These are phyloP conservation scores for Marisa cornuarietis DNA, from an alignment of 1,140 invertebrate species.

Conservation along the genomic window DNA sequence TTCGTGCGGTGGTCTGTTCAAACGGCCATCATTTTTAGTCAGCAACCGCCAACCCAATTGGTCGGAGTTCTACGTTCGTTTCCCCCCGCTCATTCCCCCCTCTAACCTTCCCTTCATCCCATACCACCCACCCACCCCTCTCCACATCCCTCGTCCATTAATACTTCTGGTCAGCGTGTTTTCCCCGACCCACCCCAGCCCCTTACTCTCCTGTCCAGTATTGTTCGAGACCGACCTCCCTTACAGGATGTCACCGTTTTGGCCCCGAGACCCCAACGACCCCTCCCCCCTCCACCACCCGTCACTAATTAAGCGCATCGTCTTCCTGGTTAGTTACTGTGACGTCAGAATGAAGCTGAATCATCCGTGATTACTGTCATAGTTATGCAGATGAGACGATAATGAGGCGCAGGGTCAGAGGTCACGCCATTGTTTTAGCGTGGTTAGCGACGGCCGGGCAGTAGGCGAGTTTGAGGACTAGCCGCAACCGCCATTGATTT, in stretches of 20 bases:
- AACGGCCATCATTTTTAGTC: too few species aligned
- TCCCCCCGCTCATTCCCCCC: neutral
- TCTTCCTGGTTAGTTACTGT: neutral
- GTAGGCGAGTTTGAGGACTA: too few species aligned
- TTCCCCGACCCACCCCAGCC: neutral
- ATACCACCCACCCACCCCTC: neutral
- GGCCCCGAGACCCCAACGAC: neutral
- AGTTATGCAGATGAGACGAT: conserved; percentile 17
- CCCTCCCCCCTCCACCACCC: neutral
- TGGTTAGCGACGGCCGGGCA: neutral
- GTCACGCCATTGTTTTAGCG: conserved; percentile 14
- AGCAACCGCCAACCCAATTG: too few species aligned
- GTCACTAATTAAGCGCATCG: conserved; percentile 10
- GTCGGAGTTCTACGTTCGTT: too few species aligned
- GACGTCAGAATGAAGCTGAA: conserved; percentile 7
- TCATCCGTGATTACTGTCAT: conserved; percentile 18
- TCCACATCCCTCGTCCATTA: neutral
- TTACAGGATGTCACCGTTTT: neutral
- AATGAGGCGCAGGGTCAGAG: neutral
- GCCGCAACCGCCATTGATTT: too few species aligned
- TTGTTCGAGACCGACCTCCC: neutral
- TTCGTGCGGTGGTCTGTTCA: too few species aligned
- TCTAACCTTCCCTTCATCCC: neutral
- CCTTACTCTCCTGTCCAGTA: neutral
- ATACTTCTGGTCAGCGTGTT: neutral